These are phyloP conservation scores for Chionis minor DNA, from an alignment of 2,113 vertebrate genomes.

Conservation along the genomic window DNA sequence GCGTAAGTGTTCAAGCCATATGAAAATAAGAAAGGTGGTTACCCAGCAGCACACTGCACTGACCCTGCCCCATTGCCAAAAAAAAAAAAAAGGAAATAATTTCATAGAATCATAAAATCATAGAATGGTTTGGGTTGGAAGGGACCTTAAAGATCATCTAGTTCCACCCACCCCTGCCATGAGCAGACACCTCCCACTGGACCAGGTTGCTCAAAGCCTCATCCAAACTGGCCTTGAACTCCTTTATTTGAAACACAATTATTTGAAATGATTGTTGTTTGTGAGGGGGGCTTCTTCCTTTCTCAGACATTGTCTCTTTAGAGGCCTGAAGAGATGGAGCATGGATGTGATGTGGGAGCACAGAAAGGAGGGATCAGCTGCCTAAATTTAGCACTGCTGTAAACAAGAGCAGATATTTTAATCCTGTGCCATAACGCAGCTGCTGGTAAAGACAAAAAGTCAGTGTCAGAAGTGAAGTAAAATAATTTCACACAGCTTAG, in stretches of 20 bases:
- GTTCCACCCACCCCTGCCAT: too few species aligned
- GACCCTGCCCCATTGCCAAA: neutral
- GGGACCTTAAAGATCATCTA: too few species aligned
- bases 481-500: neutral
- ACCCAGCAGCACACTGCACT: neutral
- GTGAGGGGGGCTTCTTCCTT: neutral
- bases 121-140: too few species aligned
- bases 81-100: neutral
- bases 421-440: neutral
- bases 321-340: neutral
- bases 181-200: too few species aligned
- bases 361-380: neutral
- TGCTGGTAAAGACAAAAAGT: neutral
- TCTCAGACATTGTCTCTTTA: neutral
- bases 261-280: neutral
- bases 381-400: neutral
- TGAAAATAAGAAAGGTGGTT: neutral
- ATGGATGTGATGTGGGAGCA: neutral
- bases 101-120: too few species aligned
- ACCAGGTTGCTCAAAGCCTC: too few species aligned
- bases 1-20: neutral
- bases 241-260: too few species aligned
- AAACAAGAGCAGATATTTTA: neutral
- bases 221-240: too few species aligned
- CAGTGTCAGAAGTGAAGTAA: neutral